Evolutionary conservation across 2,888 invertebrate genomes (phyloP).

Genomic region (Catocala nupta): DNA sequence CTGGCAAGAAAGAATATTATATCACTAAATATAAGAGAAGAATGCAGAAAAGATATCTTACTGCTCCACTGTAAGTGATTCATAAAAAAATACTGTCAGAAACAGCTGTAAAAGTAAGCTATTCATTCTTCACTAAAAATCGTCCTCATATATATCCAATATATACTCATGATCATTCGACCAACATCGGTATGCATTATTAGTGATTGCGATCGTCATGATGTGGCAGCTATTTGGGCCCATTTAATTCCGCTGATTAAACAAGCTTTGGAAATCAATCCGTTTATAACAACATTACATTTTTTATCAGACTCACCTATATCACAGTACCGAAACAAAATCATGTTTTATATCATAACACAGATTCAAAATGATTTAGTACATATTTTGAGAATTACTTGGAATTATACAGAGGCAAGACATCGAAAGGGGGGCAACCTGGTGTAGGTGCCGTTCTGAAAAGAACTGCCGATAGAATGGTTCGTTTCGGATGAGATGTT

Average conservation of each 20-base stretch:
- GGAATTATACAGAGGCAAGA: constrained; percentile 11
- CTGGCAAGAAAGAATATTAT: constrained; percentile 28
- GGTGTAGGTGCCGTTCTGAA: background rate
- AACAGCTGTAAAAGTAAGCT: constrained; percentile 17
- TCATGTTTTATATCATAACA: constrained; percentile 11
- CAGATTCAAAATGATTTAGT: background rate
- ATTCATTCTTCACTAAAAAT: constrained; percentile 23
- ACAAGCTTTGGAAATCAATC: constrained; percentile 12
- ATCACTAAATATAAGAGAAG: constrained; percentile 20
- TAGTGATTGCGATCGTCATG: constrained; percentile 11
- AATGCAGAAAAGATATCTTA: constrained; percentile 26
- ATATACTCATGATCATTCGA: no score
- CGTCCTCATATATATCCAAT: no score
- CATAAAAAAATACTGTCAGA: constrained; percentile 21
- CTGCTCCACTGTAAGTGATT: constrained; percentile 15
- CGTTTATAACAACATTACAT: constrained; percentile 7
- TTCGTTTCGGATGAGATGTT: background rate
- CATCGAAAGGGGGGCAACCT: background rate
- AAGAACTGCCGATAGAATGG: constrained; percentile 4
- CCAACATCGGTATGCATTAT: constrained; percentile 21
- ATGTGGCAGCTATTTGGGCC: constrained; percentile 13
- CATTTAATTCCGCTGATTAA: constrained; percentile 11
- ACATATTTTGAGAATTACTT: background rate
- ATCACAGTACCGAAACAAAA: constrained; percentile 19
- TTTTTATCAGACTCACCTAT: constrained; percentile 12